A percentile compares a stretch with the other conserved stretches of the same genome.
Conservation (phyloP, 2,113 vertebrate genomes). For the Upupa epops region DNA sequence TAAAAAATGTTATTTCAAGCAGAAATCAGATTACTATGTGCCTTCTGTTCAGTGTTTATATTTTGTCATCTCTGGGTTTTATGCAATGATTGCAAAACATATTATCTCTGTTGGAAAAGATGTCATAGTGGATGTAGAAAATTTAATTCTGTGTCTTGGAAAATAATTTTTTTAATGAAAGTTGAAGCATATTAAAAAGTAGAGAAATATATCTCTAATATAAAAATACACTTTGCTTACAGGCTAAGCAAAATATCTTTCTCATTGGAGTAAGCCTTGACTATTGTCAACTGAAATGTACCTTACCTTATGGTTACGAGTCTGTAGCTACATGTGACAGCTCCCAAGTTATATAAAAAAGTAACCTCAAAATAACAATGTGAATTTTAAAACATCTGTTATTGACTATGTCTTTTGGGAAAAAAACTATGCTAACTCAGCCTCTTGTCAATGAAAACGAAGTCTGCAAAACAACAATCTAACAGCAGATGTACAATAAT, state of each 20-base stretch:
- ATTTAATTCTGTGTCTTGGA: not conserved
- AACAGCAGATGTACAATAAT: slow-evolving; percentile 69
- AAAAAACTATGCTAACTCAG: slow-evolving; percentile 46
- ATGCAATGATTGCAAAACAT: not conserved
- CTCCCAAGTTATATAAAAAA: slow-evolving; percentile 12
- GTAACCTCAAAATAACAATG: slow-evolving; percentile 25
- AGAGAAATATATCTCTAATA: slow-evolving; percentile 17
- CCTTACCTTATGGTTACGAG: not conserved
- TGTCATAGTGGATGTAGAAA: not conserved
- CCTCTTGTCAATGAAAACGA: slow-evolving; percentile 45
- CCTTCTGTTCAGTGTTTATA: not conserved
- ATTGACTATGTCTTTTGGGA: slow-evolving; percentile 33
- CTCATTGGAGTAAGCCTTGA: not conserved
- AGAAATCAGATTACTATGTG: not conserved
- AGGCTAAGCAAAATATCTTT: slow-evolving; percentile 12
- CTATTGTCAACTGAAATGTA: not conserved
- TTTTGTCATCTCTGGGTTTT: not conserved
- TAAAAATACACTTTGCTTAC: not conserved
- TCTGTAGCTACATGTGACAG: slow-evolving; percentile 26
- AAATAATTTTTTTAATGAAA: not conserved
- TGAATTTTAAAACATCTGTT: slow-evolving; percentile 62
- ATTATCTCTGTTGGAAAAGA: not conserved
- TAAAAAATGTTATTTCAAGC: not conserved
- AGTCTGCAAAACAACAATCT: slow-evolving; percentile 50
- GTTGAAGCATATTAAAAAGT: not conserved